Percentiles rank a stretch among this genome's conserved stretches.
These are phyloP conservation scores for Cichladusa arquata DNA, from an alignment of 2,113 vertebrate species.

Conservation along the genomic window DNA sequence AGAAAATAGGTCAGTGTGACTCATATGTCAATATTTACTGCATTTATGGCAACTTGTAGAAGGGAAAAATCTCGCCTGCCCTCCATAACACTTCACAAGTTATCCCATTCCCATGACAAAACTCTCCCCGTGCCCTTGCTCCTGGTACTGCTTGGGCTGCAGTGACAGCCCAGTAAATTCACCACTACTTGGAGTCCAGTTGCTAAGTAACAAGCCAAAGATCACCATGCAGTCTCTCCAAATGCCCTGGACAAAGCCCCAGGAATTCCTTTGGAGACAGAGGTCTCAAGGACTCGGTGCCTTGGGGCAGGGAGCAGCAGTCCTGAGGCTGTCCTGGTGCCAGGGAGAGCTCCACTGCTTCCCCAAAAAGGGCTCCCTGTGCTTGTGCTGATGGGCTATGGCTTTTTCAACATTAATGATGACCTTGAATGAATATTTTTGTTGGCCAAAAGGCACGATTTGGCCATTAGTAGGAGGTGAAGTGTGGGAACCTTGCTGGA, in stretches of 20 bases:
- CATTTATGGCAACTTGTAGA: conserved; percentile 26
- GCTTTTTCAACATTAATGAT: not conserved
- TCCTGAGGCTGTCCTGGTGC: not conserved
- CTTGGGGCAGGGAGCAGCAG: not conserved
- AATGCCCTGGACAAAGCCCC: not conserved
- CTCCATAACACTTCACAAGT: not conserved
- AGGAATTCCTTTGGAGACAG: not conserved
- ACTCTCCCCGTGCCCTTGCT: not conserved
- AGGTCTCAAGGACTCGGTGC: not conserved
- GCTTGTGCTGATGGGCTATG: not conserved
- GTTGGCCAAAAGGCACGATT: not conserved
- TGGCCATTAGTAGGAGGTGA: not conserved
- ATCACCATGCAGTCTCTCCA: not conserved
- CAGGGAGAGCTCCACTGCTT: not conserved
- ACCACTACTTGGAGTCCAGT: not conserved
- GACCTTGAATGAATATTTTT: not conserved
- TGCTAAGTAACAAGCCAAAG: conserved; percentile 42
- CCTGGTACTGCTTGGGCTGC: not conserved
- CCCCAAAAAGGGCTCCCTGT: not conserved
- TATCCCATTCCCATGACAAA: not conserved
- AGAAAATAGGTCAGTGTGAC: conserved; percentile 58
- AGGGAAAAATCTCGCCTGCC: not conserved
- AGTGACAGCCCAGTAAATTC: not conserved
- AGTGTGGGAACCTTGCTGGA: not conserved
- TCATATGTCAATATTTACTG: conserved; percentile 51